Conservation (phyloP, 2,797 vertebrate species). For the Poecilia velifera region DNA sequence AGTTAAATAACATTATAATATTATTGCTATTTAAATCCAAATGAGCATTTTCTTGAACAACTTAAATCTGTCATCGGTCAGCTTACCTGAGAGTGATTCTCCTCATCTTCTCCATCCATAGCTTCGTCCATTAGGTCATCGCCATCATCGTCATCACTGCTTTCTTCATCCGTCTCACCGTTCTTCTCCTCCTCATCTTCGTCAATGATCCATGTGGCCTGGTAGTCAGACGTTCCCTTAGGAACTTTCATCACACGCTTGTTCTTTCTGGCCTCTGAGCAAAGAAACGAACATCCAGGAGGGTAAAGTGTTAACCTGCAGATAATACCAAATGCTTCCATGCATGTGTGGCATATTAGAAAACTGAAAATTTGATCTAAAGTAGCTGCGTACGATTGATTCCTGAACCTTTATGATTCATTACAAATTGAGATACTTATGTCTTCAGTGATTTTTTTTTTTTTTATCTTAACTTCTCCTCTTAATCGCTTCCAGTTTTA, state of each 20-base stretch:
- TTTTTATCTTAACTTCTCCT: not conserved
- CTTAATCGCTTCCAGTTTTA: not conserved
- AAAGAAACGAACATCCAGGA: slow-evolving; percentile 5
- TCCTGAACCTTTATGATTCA: not conserved
- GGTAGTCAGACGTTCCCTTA: slow-evolving; percentile 95
- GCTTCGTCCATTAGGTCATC: slow-evolving; percentile 82
- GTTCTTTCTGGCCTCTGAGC: slow-evolving; percentile 83
- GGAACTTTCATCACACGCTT: slow-evolving; percentile 88
- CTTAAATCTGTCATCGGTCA: not conserved
- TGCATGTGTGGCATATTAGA: no score
- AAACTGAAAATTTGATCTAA: not conserved
- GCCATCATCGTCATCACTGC: slow-evolving; percentile 70
- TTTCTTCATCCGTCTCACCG: slow-evolving; percentile 71
- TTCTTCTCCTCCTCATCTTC: slow-evolving; percentile 73
- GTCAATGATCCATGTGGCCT: slow-evolving; percentile 93
- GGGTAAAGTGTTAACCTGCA: not conserved
- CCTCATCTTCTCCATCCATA: slow-evolving; percentile 74
- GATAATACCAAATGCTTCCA: not conserved
- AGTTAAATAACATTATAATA: not conserved
- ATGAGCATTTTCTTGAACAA: fast-evolving
- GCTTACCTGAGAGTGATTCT: slow-evolving; percentile 75
- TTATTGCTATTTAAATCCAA: not conserved
- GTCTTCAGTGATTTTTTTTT: not conserved
- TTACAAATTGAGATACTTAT: not conserved
- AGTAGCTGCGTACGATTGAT: not conserved